Evolutionary conservation across 1,140 invertebrate genomes (phyloP).

Genomic region (Diabrotica virgifera): DNA sequence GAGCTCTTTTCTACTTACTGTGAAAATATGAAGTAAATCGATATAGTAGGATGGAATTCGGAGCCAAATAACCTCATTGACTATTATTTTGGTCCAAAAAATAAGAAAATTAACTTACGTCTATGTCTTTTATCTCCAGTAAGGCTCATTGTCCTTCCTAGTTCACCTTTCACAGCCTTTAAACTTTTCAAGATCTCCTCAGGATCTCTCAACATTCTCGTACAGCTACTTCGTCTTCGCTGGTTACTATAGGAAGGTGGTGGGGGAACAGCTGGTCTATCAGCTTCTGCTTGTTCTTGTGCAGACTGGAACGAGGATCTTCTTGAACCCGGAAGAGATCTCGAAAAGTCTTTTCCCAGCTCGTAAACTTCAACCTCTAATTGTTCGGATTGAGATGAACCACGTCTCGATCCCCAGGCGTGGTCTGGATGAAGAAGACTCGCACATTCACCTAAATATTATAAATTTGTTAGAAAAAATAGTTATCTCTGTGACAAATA

Average conservation of each 20-base stretch:
- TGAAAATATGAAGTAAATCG: too few relatives aligned
- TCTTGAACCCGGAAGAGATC: slow-evolving; percentile 77
- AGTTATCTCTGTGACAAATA: too few relatives aligned
- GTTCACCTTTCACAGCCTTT: slow-evolving; percentile 75
- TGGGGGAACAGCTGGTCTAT: slow-evolving; percentile 51
- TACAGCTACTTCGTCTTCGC: slow-evolving; percentile 72
- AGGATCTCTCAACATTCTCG: slow-evolving; percentile 67
- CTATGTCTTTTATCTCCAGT: slow-evolving; percentile 59
- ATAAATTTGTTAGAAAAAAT: background rate
- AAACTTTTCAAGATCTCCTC: slow-evolving; percentile 76
- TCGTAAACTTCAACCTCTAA: slow-evolving; percentile 82
- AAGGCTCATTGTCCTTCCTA: slow-evolving; percentile 75
- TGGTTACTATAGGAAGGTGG: slow-evolving; percentile 61
- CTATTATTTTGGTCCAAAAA: too few relatives aligned
- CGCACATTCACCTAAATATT: slow-evolving; percentile 55
- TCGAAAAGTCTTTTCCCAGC: slow-evolving; percentile 78
- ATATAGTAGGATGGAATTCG: too few relatives aligned
- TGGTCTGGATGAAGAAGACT: slow-evolving; percentile 80
- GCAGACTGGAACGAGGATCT: slow-evolving; percentile 76
- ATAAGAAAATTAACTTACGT: slow-evolving; percentile 56
- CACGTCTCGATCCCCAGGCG: slow-evolving; percentile 75
- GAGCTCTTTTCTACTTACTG: too few relatives aligned
- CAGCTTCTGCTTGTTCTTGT: slow-evolving; percentile 52
- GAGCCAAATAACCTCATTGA: too few relatives aligned
- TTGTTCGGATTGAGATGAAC: slow-evolving; percentile 81